These are phyloP conservation scores for Macrosoma leucophasiata DNA, from an alignment of 2,888 invertebrate species.

Conservation along the genomic window DNA sequence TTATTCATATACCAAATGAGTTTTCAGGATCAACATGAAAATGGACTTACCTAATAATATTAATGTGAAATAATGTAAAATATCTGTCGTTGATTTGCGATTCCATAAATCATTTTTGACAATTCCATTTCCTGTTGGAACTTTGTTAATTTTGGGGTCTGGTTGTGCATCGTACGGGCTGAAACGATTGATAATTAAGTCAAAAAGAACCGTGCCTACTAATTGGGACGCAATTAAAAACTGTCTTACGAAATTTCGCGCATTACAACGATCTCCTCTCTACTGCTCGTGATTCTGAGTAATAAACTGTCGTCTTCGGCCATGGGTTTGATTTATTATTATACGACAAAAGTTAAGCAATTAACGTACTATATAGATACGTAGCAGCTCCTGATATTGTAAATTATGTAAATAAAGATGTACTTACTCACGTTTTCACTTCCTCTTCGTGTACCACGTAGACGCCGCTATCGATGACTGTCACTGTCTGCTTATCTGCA, in stretches of 20 bases:
- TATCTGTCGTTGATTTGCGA: constrained; percentile 16
- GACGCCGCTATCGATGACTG: constrained; percentile 43
- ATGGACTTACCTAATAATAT: constrained; percentile 35
- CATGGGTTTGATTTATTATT: constrained; percentile 41
- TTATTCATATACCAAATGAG: too few species aligned
- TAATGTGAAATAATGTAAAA: constrained; percentile 32
- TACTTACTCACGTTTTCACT: constrained; percentile 57
- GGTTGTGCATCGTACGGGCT: neutral
- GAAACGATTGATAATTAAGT: constrained; percentile 9
- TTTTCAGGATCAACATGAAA: too few species aligned
- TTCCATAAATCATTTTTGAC: constrained; percentile 24
- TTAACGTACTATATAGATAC: constrained; percentile 30
- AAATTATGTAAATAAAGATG: constrained; percentile 26
- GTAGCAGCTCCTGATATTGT: constrained; percentile 17
- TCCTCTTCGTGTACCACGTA: constrained; percentile 41
- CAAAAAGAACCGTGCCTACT: neutral
- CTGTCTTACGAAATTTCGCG: constrained; percentile 36
- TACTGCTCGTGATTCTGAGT: constrained; percentile 32
- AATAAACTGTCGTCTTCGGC: constrained; percentile 51
- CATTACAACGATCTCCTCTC: constrained; percentile 31
- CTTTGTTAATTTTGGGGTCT: constrained; percentile 21
- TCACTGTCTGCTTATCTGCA: constrained; percentile 46
- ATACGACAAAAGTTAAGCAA: constrained; percentile 27
- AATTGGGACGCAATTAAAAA: too few species aligned
- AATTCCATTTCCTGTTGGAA: constrained; percentile 22